Conservation (phyloP, 2,888 invertebrate species). For the Limenitis camilla region DNA sequence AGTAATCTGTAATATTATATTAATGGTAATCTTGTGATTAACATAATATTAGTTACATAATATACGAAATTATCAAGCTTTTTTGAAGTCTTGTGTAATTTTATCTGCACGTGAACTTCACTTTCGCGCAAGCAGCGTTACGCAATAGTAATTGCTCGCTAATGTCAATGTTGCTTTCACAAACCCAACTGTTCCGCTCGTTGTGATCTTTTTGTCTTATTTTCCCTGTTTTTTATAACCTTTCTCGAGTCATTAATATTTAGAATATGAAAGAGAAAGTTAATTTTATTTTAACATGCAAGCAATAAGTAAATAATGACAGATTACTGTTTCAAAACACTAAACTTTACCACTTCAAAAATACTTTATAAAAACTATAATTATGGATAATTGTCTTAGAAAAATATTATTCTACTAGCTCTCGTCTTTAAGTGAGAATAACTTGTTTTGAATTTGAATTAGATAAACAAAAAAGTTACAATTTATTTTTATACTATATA, state of each 20-base stretch:
- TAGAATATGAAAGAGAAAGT: neutral
- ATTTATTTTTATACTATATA: too few species aligned
- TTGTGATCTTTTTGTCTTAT: slow-evolving; percentile 48
- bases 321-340: neutral
- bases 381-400: too few species aligned
- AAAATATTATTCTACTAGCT: too few species aligned
- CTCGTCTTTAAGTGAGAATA: too few species aligned
- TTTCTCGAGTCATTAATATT: slow-evolving; percentile 37
- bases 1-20: neutral
- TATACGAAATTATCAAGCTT: neutral
- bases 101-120: slow-evolving; percentile 46
- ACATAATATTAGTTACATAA: neutral
- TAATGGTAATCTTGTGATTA: neutral
- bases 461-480: too few species aligned
- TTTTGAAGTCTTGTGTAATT: slow-evolving; percentile 48
- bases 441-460: too few species aligned
- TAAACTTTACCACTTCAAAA: too few species aligned
- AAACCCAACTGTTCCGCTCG: slow-evolving; percentile 48
- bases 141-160: slow-evolving; percentile 59
- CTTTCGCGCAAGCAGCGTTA: slow-evolving; percentile 56
- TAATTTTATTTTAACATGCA: neutral
- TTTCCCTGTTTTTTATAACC: slow-evolving; percentile 37
- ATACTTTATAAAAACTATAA: too few species aligned
- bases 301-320: neutral
- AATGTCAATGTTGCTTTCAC: slow-evolving; percentile 72